Evolutionary conservation across 2,888 invertebrate genomes (phyloP).

Genomic region (Nomada flava): DNA sequence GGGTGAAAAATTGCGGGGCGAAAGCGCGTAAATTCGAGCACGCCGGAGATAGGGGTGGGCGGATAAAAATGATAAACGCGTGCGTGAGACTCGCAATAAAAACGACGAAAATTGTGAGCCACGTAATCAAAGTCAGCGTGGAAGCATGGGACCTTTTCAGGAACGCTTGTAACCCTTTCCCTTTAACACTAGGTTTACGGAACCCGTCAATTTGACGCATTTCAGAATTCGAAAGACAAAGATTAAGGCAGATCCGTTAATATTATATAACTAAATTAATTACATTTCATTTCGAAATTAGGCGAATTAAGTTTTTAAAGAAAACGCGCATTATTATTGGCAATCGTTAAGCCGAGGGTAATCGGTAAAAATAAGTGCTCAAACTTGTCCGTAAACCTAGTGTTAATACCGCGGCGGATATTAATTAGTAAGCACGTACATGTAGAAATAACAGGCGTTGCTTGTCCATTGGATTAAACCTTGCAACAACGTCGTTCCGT

Average conservation of each 20-base stretch:
- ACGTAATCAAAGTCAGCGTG: slow-evolving; percentile 15
- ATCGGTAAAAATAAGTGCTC: too few species aligned
- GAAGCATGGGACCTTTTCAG: neutral
- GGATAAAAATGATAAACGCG: slow-evolving; percentile 58
- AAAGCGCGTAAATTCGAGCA: slow-evolving; percentile 50
- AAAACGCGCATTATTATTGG: too few species aligned
- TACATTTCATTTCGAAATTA: too few species aligned
- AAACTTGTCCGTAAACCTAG: too few species aligned
- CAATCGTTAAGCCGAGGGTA: too few species aligned
- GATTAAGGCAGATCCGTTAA: too few species aligned
- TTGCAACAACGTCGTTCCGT: neutral
- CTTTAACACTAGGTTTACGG: too few species aligned
- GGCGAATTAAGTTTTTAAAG: too few species aligned
- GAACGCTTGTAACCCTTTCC: neutral
- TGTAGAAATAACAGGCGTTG: slow-evolving; percentile 54
- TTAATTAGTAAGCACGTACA: slow-evolving; percentile 41
- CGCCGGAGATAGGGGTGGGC: neutral
- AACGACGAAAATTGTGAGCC: slow-evolving; percentile 26
- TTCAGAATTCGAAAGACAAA: too few species aligned
- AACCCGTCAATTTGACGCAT: too few species aligned
- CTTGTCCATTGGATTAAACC: slow-evolving; percentile 29
- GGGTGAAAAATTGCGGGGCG: slow-evolving; percentile 43
- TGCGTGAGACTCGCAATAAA: slow-evolving; percentile 42
- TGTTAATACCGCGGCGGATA: slow-evolving; percentile 32
- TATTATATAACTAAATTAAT: too few species aligned